phyloP scores from a whole-genome alignment of 2,113 vertebrate species.

The Engystomops pustulosus region DNA sequence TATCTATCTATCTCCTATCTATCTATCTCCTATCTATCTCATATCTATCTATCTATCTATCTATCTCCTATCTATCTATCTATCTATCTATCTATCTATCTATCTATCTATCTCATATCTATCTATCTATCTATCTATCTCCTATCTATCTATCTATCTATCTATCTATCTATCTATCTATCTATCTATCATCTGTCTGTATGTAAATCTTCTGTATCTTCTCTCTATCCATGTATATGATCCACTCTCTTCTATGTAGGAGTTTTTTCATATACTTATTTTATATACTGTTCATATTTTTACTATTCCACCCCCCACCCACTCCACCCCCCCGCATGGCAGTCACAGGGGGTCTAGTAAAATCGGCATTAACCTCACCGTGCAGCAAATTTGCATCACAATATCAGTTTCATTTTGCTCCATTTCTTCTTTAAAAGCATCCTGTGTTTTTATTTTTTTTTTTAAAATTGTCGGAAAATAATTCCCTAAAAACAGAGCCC shows the following conservation, averaged over 20 bases:
- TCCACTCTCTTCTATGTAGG: background rate
- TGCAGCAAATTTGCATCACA: background rate
- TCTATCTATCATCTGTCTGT: too few species aligned
- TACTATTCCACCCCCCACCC: too few species aligned
- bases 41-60: too few species aligned
- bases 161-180: background rate
- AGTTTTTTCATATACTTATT: too few species aligned
- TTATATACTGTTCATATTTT: too few species aligned
- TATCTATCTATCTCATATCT: too few species aligned
- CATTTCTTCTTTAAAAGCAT: constrained; percentile 46
- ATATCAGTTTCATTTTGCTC: constrained; percentile 6
- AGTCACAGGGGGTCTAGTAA: background rate
- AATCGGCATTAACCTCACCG: background rate
- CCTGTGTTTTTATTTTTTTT: constrained; percentile 20
- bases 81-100: too few species aligned
- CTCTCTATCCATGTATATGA: too few species aligned
- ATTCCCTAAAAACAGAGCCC: constrained; percentile 39
- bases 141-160: background rate
- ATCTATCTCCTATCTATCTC: background rate
- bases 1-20: background rate
- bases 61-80: too few species aligned
- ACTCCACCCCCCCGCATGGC: background rate
- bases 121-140: too few species aligned
- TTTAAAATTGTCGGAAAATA: constrained; percentile 27
- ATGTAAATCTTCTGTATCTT: too few species aligned